Evolutionary conservation across 2,888 invertebrate species (phyloP).

Genomic region (Entomobrya multifasciata): DNA sequence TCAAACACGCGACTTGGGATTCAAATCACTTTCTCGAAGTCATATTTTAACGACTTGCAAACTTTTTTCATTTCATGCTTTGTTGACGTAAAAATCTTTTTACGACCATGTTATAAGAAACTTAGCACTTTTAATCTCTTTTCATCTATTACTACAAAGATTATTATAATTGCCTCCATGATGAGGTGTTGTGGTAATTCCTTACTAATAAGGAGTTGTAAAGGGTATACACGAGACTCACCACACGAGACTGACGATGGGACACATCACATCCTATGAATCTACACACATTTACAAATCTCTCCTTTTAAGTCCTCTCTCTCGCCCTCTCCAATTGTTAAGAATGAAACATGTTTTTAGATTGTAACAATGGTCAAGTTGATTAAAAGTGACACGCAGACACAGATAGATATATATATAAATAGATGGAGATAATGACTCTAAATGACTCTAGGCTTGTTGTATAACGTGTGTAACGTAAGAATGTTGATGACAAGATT

Average conservation of each 20-base stretch:
- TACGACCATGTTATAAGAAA: neutral
- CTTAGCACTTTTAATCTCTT: conserved; percentile 28
- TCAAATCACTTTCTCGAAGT: neutral
- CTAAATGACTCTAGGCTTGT: too few species aligned
- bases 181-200: conserved; percentile 26
- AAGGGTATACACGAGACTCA: too few species aligned
- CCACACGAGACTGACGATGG: neutral
- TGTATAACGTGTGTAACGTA: neutral
- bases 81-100: neutral
- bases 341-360: conserved; percentile 10
- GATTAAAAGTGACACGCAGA: conserved; percentile 1
- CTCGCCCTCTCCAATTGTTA: neutral
- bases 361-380: conserved; percentile 8
- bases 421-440: too few species aligned
- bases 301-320: neutral
- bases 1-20: neutral
- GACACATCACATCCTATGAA: neutral
- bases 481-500: conserved; percentile 33
- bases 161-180: conserved; percentile 48
- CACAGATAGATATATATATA: too few species aligned
- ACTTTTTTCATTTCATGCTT: neutral
- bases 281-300: conserved; percentile 26
- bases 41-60: neutral
- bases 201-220: neutral
- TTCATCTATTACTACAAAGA: neutral